Evolutionary conservation across 1,140 invertebrate genomes (phyloP), one percentile per base, ranked within the genome.

Genomic region (Aphaenogaster rudis): DNA sequence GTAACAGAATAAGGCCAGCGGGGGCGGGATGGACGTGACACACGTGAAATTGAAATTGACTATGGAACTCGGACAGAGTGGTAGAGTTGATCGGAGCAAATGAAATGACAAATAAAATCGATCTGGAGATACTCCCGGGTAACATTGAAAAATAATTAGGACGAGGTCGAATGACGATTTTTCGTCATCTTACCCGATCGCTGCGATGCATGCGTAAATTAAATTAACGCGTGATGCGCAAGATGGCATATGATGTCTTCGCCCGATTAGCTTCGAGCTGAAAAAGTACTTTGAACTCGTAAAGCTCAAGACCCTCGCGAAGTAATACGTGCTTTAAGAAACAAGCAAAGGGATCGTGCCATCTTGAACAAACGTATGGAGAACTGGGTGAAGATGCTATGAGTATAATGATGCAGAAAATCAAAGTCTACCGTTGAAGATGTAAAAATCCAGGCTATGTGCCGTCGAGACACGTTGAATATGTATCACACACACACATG

Each of bases 381-480:
- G 63, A 28, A 64, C 45, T 78, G 61, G 50, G 52, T 91, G 86
- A 88, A 76, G 39, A 84, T 66, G 87, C 88, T 87, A 90, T 90
- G 86, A 87, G 77, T 81, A 82, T 64, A 90, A 91, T 79, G 39
- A 91, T 91, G 90, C 90, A 91, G 86, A 91, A 90, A 90, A 90
- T 88, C 61, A 74, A 78, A 57, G 33, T 66, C 88, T 90, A 90
- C 36, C 76, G 63, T 77, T 88, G 88, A 86, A 69, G 82, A 90
- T 81, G 86, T 89, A 87, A 87, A 74, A 88, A 42, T 80, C 77
- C 79, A 87, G 88, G 85, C 88, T 48, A 61, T 74, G 85, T 90
- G 81, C 87, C 90, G 88, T 88, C 63, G 76, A 88, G 54, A 81
- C 39, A 78, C 59, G 52, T 76, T n/a, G 48, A 66, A 86, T 88